phyloP scores from a whole-genome alignment of 2,113 vertebrate genomes.

The Podarcis raffonei region DNA sequence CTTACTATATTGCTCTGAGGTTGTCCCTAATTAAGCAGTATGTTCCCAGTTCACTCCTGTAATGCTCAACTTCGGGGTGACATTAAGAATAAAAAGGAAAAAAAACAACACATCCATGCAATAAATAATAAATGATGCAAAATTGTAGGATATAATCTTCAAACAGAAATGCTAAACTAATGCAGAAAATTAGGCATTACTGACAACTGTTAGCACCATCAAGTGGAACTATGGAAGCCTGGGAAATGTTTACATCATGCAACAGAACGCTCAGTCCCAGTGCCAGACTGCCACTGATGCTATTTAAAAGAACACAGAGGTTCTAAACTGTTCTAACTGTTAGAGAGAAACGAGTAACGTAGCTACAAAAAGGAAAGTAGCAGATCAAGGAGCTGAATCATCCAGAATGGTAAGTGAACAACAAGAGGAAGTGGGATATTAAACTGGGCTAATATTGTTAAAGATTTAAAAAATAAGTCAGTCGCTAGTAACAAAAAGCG shows the following conservation, averaged over 20 bases:
- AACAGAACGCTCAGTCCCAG: neutral
- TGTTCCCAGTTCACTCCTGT: neutral
- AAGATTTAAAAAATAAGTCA: neutral
- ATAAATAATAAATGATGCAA: too few relatives aligned
- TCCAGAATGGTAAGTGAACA: slow-evolving; percentile 3
- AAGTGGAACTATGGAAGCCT: neutral
- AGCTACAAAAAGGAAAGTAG: neutral
- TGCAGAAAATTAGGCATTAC: neutral
- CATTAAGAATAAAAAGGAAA: neutral
- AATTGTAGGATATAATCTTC: neutral
- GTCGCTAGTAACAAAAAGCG: neutral
- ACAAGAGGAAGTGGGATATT: neutral
- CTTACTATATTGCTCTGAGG: neutral
- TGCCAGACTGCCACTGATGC: neutral
- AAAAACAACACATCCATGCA: neutral
- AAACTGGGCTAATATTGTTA: neutral
- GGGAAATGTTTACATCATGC: neutral
- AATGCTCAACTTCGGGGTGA: neutral
- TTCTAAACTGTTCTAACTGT: slow-evolving; percentile 25
- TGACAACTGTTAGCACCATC: neutral
- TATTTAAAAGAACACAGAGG: neutral
- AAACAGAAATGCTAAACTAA: neutral
- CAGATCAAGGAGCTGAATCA: neutral
- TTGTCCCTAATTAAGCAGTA: neutral
- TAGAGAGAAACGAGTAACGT: neutral